These are phyloP conservation scores for Dasypus novemcinctus DNA, from an alignment of 2,113 vertebrate species.

Conservation along the genomic window DNA sequence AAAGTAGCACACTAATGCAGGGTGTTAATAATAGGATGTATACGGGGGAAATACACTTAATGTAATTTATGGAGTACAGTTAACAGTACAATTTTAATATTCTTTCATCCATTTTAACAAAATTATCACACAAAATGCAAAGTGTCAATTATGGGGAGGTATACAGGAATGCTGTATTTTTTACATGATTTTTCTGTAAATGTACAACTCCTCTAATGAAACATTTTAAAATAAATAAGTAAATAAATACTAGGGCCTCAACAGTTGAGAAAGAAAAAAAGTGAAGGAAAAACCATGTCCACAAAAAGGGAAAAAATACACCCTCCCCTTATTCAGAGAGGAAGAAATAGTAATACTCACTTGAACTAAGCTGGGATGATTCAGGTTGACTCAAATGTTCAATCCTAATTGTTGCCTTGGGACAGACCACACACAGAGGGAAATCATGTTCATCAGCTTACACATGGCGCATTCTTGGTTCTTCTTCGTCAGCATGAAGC, in stretches of 20 bases:
- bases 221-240: too few species aligned
- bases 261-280: background rate
- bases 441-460: background rate
- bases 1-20: too few species aligned
- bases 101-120: too few species aligned
- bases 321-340: background rate
- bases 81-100: too few species aligned
- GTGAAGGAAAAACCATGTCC: background rate
- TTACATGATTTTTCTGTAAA: too few species aligned
- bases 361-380: background rate
- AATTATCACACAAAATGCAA: too few species aligned
- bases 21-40: too few species aligned
- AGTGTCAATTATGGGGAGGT: too few species aligned
- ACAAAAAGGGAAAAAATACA: background rate
- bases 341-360: background rate
- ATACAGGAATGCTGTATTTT: too few species aligned
- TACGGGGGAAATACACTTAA: too few species aligned
- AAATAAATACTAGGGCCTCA: background rate
- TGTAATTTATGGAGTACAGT: too few species aligned
- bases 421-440: background rate
- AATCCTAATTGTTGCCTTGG: background rate
- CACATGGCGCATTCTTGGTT: background rate
- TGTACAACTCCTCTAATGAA: too few species aligned
- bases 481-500: background rate
- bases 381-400: background rate